Conservation (phyloP, 2,797 vertebrate species). For the Semotilus atromaculatus region DNA sequence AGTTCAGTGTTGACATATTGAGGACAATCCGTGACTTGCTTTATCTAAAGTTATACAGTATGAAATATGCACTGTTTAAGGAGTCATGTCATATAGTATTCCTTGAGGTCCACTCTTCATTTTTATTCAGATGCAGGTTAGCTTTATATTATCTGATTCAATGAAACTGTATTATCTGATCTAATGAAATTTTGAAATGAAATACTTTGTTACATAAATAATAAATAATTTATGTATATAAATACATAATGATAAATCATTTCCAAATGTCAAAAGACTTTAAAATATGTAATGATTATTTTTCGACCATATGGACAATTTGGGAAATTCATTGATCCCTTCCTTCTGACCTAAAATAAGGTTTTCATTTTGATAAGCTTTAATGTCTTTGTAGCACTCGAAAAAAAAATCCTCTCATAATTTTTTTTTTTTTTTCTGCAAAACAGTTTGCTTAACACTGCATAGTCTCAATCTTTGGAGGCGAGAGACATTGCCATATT, state of each 20-base stretch:
- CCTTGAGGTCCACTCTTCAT: background rate
- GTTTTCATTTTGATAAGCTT: background rate
- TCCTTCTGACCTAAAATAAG: background rate
- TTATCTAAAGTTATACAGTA: background rate
- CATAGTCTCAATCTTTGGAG: background rate
- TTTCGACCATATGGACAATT: background rate
- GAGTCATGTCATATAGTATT: background rate
- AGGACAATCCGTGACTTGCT: constrained; percentile 15
- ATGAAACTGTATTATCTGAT: too few species aligned
- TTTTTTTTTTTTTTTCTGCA: background rate
- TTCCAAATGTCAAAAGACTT: background rate
- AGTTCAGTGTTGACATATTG: constrained; percentile 16
- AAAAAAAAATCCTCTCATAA: background rate
- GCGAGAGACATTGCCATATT: background rate
- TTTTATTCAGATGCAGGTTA: background rate
- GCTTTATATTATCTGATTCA: background rate
- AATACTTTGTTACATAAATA: too few species aligned
- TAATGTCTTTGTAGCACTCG: background rate
- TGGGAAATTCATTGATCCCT: background rate
- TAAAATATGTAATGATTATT: background rate
- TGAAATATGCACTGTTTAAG: background rate
- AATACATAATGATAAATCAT: background rate
- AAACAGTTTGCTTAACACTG: background rate
- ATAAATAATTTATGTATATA: background rate
- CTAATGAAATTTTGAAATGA: too few species aligned